A percentile compares a stretch with the other conserved stretches of the same genome.
Evolutionary conservation across 1,140 invertebrate species (phyloP).

Genomic region (Drosophila parabipectinata): DNA sequence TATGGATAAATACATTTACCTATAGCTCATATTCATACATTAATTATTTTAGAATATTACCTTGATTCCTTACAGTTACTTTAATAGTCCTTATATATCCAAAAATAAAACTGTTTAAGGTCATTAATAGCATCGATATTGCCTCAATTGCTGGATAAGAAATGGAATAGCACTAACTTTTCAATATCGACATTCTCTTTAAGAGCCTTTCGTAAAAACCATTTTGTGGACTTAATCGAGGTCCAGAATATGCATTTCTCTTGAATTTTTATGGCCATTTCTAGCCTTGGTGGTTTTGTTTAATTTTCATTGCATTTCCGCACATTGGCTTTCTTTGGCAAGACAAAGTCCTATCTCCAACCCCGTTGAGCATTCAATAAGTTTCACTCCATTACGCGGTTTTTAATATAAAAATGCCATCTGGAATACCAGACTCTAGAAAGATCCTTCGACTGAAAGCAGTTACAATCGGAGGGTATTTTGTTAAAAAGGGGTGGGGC

Average conservation of each 20-base stretch:
- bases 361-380: slow-evolving; percentile 61
- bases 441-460: slow-evolving; percentile 15
- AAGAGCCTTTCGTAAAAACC: not conserved
- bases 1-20: not conserved
- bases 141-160: not conserved
- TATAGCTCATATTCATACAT: too few relatives aligned
- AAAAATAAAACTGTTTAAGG: too few relatives aligned
- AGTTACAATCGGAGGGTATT: slow-evolving; percentile 24
- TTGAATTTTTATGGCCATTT: slow-evolving; percentile 9
- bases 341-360: slow-evolving; percentile 5
- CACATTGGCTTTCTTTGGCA: slow-evolving; percentile 24
- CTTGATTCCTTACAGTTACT: too few relatives aligned
- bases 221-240: not conserved
- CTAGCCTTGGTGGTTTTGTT: slow-evolving; percentile 13
- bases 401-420: slow-evolving; percentile 61
- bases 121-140: not conserved
- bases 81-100: too few relatives aligned
- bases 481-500: not conserved
- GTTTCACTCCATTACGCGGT: slow-evolving; percentile 70
- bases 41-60: too few relatives aligned
- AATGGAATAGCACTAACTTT: too few relatives aligned
- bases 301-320: slow-evolving; percentile 61
- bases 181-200: not conserved
- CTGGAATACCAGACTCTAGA: not conserved
- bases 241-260: not conserved